A percentile compares a stretch with the other conserved stretches of the same genome.
These are phyloP conservation scores for Pseudocheirus occidentalis DNA, from an alignment of 2,797 vertebrate genomes.

Conservation along the genomic window DNA sequence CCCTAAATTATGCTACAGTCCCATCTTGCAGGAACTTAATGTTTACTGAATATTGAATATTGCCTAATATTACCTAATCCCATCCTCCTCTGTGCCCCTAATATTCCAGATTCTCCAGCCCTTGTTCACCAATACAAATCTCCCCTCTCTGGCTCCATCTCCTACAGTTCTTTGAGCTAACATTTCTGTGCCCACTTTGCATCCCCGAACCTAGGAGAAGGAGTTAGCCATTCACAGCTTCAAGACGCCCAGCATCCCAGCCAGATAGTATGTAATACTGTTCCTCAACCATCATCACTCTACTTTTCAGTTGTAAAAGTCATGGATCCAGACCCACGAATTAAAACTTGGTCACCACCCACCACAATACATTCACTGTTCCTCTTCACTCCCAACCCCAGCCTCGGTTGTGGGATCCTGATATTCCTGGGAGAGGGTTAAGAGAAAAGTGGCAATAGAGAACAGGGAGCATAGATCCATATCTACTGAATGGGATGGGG, in stretches of 20 bases:
- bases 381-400: background rate
- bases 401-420: background rate
- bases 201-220: background rate
- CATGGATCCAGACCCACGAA: background rate
- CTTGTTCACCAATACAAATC: background rate
- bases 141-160: background rate
- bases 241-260: background rate
- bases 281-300: background rate
- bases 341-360: background rate
- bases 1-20: background rate
- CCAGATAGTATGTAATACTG: background rate
- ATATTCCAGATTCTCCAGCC: background rate
- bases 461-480: background rate
- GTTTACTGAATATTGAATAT: background rate
- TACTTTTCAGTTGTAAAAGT: background rate
- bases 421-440: constrained; percentile 20
- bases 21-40: background rate
- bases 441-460: background rate
- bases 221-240: background rate
- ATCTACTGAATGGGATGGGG: background rate
- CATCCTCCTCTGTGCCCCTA: background rate
- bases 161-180: background rate
- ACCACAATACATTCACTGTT: background rate
- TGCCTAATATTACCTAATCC: background rate
- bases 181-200: background rate